Percentiles rank a stretch among this genome's conserved stretches.
Evolutionary conservation across 2,888 invertebrate species (phyloP).

Genomic region (Tipula vernalis): DNA sequence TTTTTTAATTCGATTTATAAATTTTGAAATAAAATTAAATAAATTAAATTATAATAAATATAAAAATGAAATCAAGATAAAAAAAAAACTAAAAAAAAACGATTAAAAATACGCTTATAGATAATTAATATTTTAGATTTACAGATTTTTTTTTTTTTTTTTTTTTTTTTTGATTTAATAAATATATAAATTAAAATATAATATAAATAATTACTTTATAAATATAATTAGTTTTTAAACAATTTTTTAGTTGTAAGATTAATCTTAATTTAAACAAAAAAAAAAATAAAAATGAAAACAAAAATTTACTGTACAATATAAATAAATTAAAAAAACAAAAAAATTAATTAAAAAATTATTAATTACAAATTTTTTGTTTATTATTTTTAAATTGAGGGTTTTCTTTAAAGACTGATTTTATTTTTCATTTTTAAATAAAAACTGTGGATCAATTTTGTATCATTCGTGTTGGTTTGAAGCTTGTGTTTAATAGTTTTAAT

Average conservation of each 20-base stretch:
- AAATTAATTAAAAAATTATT: neutral
- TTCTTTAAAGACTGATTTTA: neutral
- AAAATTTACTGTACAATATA: neutral
- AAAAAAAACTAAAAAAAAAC: slow-evolving; percentile 15
- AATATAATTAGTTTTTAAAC: slow-evolving; percentile 4
- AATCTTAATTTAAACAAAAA: neutral
- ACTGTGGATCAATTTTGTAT: no score
- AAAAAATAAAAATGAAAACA: neutral
- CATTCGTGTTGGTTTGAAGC: no score
- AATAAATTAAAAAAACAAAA: neutral
- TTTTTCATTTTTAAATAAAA: neutral
- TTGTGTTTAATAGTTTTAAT: no score
- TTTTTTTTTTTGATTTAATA: neutral
- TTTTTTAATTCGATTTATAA: neutral
- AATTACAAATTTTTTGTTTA: neutral
- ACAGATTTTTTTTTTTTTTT: slow-evolving; percentile 4
- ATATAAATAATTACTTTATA: neutral
- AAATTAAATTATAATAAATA: neutral
- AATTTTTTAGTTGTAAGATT: neutral
- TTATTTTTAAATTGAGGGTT: neutral
- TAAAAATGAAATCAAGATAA: neutral
- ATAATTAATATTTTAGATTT: slow-evolving; percentile 18
- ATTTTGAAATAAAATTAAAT: neutral
- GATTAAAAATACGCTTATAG: slow-evolving; percentile 24
- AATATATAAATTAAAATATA: neutral